Conservation (phyloP, 2,888 invertebrate species). For the Epistrophe grossulariae region DNA sequence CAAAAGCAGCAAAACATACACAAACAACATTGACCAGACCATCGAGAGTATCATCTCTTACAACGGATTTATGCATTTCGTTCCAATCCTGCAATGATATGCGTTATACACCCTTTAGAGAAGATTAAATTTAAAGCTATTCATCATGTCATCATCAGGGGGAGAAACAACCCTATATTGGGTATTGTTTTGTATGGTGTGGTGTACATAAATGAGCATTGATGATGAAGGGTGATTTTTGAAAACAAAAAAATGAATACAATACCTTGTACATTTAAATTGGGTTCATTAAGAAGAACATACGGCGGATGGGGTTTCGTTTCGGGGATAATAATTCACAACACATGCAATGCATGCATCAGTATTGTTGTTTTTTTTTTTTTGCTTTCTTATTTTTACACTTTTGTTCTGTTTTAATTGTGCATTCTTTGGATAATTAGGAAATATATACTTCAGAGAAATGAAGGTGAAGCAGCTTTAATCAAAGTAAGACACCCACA, state of each 20-base stretch:
- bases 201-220: conserved; percentile 38
- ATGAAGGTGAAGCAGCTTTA: too few species aligned
- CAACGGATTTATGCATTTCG: conserved; percentile 50
- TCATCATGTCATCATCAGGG: background rate
- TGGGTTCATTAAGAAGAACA: conserved; percentile 32
- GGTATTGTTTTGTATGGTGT: background rate
- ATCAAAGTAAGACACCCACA: too few species aligned
- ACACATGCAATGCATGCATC: background rate
- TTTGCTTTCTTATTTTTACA: background rate
- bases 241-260: background rate
- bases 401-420: background rate
- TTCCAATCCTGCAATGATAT: conserved; percentile 52
- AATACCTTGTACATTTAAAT: conserved; percentile 21
- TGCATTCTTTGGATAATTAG: background rate
- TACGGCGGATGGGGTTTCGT: background rate
- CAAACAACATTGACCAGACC: conserved; percentile 47
- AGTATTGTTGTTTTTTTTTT: background rate
- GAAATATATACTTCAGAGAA: background rate
- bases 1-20: conserved; percentile 44
- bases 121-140: conserved; percentile 28
- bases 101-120: conserved; percentile 36
- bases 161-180: conserved; percentile 4
- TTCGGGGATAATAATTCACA: conserved; percentile 6
- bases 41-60: conserved; percentile 9
- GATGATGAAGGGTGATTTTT: conserved; percentile 18